Evolutionary conservation across 2,888 invertebrate genomes (phyloP).

Genomic region (Ditylenchus weischeri): DNA sequence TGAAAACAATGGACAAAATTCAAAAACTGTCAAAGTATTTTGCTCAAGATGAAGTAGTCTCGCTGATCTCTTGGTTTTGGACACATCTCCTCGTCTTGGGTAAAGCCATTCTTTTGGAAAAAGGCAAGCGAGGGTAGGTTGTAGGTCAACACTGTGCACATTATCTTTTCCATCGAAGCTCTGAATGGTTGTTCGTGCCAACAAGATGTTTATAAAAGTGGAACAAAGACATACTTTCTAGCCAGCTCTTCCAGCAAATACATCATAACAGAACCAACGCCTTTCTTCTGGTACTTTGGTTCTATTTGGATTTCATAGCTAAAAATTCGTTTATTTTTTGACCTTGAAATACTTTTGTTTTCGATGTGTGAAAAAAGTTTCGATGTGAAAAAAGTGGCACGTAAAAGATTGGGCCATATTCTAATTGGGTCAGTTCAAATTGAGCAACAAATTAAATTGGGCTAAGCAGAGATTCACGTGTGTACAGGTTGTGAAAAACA

Average conservation of each 20-base stretch:
- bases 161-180: constrained; percentile 45
- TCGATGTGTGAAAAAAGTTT: too few relatives aligned
- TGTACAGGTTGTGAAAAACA: too few relatives aligned
- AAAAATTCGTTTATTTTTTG: constrained; percentile 37
- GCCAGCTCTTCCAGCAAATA: constrained; percentile 75
- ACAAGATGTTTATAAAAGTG: not conserved
- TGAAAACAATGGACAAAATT: too few relatives aligned
- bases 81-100: constrained; percentile 31
- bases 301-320: constrained; percentile 86
- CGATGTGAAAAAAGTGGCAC: too few relatives aligned
- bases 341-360: too few relatives aligned
- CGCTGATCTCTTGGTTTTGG: not conserved
- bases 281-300: constrained; percentile 70
- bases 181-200: constrained; percentile 24
- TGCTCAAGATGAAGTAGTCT: constrained; percentile 5
- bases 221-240: constrained; percentile 37
- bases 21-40: not conserved
- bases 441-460: too few relatives aligned
- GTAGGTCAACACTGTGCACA: constrained; percentile 53
- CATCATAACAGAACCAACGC: constrained; percentile 79
- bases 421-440: too few relatives aligned
- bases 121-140: constrained; percentile 47
- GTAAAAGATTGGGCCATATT: too few relatives aligned
- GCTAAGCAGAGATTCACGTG: too few relatives aligned
- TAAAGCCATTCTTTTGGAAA: constrained; percentile 48